Percentiles rank a stretch among this genome's conserved stretches.
Conservation (phyloP, 2,113 vertebrate genomes). For the Poeciliopsis turrubarensis region DNA sequence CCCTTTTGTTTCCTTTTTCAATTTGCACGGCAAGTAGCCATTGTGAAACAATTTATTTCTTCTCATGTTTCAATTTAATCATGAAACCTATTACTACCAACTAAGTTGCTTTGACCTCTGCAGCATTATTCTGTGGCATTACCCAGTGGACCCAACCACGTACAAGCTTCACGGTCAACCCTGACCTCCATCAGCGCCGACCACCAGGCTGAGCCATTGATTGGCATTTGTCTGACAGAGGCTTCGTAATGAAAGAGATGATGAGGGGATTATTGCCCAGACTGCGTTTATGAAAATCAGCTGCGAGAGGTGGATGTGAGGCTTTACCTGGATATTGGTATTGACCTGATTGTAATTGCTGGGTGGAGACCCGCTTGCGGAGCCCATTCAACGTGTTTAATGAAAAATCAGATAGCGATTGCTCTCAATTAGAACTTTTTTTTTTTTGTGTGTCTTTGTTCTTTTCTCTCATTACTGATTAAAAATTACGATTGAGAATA, state of each 20-base stretch:
- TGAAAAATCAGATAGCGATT: slow-evolving; percentile 38
- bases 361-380: slow-evolving; percentile 35
- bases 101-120: slow-evolving; percentile 4
- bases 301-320: slow-evolving; percentile 48
- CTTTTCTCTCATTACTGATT: slow-evolving; percentile 12
- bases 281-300: slow-evolving; percentile 58
- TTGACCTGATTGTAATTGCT: slow-evolving; percentile 60
- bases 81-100: slow-evolving; percentile 19
- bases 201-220: slow-evolving; percentile 61
- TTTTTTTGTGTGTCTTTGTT: not conserved
- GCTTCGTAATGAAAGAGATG: slow-evolving; percentile 61
- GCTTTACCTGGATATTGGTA: slow-evolving; percentile 70
- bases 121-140: slow-evolving; percentile 23
- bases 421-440: slow-evolving; percentile 13
- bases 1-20: not conserved
- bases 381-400: slow-evolving; percentile 46
- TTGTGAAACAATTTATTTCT: slow-evolving; percentile 1
- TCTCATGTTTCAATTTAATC: slow-evolving; percentile 7
- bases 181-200: slow-evolving; percentile 61
- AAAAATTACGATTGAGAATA: slow-evolving; percentile 8
- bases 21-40: not conserved
- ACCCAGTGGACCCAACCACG: not conserved
- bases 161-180: slow-evolving; percentile 26
- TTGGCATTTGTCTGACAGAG: slow-evolving; percentile 65
- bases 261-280: slow-evolving; percentile 69